A percentile compares a stretch with the other conserved stretches of the same genome.
These are phyloP conservation scores for Centropus unirufus DNA, from an alignment of 2,113 vertebrate genomes.

Conservation along the genomic window DNA sequence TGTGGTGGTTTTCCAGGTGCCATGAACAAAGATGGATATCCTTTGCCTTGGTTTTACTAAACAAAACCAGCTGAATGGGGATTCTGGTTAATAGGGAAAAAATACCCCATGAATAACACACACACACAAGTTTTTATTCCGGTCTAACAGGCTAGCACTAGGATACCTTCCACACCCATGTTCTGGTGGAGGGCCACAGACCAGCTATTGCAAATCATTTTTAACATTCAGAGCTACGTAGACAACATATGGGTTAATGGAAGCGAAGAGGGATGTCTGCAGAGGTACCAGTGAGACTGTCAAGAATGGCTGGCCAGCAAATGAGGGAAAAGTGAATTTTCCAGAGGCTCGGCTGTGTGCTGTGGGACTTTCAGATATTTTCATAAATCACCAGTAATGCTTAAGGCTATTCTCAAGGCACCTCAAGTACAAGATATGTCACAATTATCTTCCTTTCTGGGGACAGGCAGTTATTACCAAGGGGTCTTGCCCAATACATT, in stretches of 20 bases:
- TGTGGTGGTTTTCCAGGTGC: not conserved
- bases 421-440: constrained; percentile 52
- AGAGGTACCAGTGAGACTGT: not conserved
- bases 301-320: not conserved
- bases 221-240: not conserved
- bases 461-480: constrained; percentile 56
- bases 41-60: not conserved
- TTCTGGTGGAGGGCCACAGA: not conserved
- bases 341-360: not conserved
- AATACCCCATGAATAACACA: not conserved
- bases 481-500: constrained; percentile 42
- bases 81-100: not conserved
- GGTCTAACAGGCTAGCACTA: not conserved
- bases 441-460: constrained; percentile 64
- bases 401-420: constrained; percentile 37
- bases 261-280: not conserved
- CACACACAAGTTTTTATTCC: not conserved
- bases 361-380: not conserved
- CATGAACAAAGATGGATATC: not conserved
- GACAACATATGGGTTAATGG: not conserved
- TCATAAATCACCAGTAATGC: constrained; percentile 16
- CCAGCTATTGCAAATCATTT: not conserved
- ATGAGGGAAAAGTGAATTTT: constrained; percentile 26
- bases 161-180: not conserved
- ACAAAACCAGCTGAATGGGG: not conserved